A percentile compares a stretch with the other conserved stretches of the same genome.
Evolutionary conservation across 1,140 invertebrate species (phyloP).

Genomic region (Spodoptera litura): DNA sequence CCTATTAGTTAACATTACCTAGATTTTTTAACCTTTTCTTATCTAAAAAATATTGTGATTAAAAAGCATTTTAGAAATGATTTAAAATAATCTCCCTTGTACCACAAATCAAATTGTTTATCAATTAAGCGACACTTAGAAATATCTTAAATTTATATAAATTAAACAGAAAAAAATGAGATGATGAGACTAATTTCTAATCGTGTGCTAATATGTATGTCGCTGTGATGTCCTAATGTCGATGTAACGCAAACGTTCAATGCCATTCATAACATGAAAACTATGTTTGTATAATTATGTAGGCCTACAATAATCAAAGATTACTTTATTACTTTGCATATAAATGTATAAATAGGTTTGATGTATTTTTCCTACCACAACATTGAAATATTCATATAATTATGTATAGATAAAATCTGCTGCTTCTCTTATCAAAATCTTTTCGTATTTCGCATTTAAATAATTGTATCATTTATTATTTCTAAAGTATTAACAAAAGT

Average conservation of each 20-base stretch:
- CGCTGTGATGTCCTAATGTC: constrained; percentile 55
- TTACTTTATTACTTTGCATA: constrained; percentile 34
- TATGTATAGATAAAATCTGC: constrained; percentile 41
- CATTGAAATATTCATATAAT: constrained; percentile 21
- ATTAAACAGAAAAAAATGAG: constrained; percentile 55
- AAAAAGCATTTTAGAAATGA: constrained; percentile 80
- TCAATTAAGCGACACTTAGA: constrained; percentile 75
- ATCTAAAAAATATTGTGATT: constrained; percentile 73
- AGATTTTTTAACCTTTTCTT: constrained; percentile 74
- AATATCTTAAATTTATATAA: constrained; percentile 60
- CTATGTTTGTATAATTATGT: constrained; percentile 44
- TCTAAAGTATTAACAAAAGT: constrained; percentile 59
- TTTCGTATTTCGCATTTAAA: constrained; percentile 43
- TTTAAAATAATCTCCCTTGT: constrained; percentile 81
- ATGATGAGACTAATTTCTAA: constrained; percentile 56
- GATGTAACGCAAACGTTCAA: constrained; percentile 50
- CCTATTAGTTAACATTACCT: constrained; percentile 78
- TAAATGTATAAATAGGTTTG: constrained; percentile 43
- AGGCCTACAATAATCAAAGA: constrained; percentile 40
- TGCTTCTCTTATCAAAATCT: constrained; percentile 26
- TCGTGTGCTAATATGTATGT: constrained; percentile 60
- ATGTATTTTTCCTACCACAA: constrained; percentile 28
- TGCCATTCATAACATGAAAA: constrained; percentile 41
- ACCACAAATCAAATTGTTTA: constrained; percentile 73
- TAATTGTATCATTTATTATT: constrained; percentile 49